These are phyloP conservation scores for Pangasius mekongensis DNA, from an alignment of 2,797 vertebrate species.

Conservation along the genomic window DNA sequence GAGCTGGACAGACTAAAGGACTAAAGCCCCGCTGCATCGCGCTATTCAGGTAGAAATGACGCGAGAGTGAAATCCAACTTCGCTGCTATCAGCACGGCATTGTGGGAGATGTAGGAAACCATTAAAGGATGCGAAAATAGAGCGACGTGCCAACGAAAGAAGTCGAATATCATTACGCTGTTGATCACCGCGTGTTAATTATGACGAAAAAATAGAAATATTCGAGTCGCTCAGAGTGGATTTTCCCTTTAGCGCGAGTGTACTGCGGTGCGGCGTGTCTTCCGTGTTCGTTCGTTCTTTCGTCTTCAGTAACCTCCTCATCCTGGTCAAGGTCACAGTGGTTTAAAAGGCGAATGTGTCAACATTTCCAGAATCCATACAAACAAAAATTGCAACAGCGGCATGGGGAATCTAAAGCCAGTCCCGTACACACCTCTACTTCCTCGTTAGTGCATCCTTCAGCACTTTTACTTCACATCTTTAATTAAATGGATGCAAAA, in stretches of 20 bases:
- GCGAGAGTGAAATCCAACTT: not conserved
- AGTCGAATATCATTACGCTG: not conserved
- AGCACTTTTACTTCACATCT: not conserved
- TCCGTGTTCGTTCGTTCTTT: no score
- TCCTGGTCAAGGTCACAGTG: not conserved
- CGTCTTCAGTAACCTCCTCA: not conserved
- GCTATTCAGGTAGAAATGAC: not conserved
- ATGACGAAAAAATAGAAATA: not conserved
- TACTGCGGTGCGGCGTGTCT: not conserved
- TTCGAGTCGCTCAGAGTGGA: not conserved
- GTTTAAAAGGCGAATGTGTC: not conserved
- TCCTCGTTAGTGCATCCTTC: not conserved
- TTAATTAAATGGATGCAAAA: conserved; percentile 51
- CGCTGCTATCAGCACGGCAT: not conserved
- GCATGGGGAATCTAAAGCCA: not conserved
- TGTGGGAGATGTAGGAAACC: not conserved
- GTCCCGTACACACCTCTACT: not conserved
- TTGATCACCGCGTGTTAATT: not conserved
- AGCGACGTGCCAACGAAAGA: not conserved
- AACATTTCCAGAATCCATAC: not conserved
- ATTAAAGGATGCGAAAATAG: fast-evolving
- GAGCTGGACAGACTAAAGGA: not conserved
- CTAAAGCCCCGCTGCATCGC: not conserved
- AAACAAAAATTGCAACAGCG: not conserved
- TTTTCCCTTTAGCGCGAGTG: not conserved